Base-by-base conservation (phyloP, 2,797 vertebrate species). In the Protosalanx chinensis region DNA sequence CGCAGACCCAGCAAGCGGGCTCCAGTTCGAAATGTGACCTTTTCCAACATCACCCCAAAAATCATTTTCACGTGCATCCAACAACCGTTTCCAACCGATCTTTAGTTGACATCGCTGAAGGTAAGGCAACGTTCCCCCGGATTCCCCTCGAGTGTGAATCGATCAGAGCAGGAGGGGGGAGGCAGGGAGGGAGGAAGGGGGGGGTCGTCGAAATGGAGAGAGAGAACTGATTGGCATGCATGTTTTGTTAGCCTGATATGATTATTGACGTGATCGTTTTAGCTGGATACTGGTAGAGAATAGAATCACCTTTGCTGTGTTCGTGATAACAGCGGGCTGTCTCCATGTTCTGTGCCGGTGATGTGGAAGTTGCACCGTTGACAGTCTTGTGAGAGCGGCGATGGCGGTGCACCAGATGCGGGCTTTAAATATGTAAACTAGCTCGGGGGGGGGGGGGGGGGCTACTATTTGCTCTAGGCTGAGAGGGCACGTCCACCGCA, bases 1-100 rank as follows among this genome's bases (percentile, higher is more conserved):
- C 73, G 69, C 80, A 78, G 79, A 75, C 76, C 33, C 73, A 60
- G 70, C 68, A 64, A 77, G 64, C 56, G 64, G 59, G 71, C 72
- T 79, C 72, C 64, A 46, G 60, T 84, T 79, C 87, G 90, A 91
- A 84, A 93, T 93, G 91, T 92, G 90, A 92, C 86, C 84, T 87
- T 88, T 82, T 64, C 67, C 7, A 4, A 60, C 46, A 68, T 35
- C 1, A 60, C 66, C 75, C 23, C 23, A 27, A 27, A 71, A 68
- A 60, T n/a, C 67, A 72, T 73, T 71, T 72, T 78, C 81, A 73
- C 79, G 82, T 83, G 57, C 72, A 77, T 72, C 73, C 73, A 73
- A 61, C 63, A 67, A 35, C 75, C 81, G 41, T 70, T 79, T 77
- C 70, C 70, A 8, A 78, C 56, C 67, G 79, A 82, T 83, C 23